Conservation (phyloP, 2,888 invertebrate genomes). For the Mimumesa dahlbomi region DNA sequence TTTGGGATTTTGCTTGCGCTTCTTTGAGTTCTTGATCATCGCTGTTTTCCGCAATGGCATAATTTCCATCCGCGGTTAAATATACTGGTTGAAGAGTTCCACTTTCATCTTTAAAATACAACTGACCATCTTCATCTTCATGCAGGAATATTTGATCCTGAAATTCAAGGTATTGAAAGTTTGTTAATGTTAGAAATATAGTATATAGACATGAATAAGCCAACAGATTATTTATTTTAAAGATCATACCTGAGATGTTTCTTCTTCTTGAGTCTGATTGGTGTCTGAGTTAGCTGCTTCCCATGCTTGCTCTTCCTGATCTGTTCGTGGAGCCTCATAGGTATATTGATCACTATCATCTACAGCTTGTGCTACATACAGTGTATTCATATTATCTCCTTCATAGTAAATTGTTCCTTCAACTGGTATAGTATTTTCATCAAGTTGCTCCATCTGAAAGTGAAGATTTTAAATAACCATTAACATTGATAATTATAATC, state of each 20-base stretch:
- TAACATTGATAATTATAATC: not conserved
- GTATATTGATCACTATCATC: conserved; percentile 69
- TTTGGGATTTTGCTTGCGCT: conserved; percentile 57
- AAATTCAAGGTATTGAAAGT: conserved; percentile 14
- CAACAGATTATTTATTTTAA: not conserved
- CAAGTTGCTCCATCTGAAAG: conserved; percentile 72
- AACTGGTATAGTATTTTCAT: conserved; percentile 73
- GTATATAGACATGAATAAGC: not conserved
- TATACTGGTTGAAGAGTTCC: conserved; percentile 77
- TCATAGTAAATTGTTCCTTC: conserved; percentile 78
- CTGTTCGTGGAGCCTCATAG: conserved; percentile 68
- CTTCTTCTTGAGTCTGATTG: conserved; percentile 59
- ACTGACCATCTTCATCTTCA: conserved; percentile 77
- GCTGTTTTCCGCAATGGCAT: conserved; percentile 75
- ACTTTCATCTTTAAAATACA: conserved; percentile 78
- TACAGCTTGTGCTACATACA: conserved; percentile 73
- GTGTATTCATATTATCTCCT: conserved; percentile 74
- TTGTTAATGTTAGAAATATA: conserved; percentile 2
- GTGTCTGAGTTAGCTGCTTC: conserved; percentile 67
- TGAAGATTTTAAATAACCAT: not conserved
- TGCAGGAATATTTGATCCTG: conserved; percentile 78
- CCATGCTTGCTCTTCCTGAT: conserved; percentile 74
- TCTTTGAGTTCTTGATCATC: conserved; percentile 73
- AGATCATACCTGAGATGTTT: conserved; percentile 64
- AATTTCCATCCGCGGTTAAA: conserved; percentile 78